Evolutionary conservation across 2,113 vertebrate genomes (phyloP).

Genomic region (Myotis davidii): DNA sequence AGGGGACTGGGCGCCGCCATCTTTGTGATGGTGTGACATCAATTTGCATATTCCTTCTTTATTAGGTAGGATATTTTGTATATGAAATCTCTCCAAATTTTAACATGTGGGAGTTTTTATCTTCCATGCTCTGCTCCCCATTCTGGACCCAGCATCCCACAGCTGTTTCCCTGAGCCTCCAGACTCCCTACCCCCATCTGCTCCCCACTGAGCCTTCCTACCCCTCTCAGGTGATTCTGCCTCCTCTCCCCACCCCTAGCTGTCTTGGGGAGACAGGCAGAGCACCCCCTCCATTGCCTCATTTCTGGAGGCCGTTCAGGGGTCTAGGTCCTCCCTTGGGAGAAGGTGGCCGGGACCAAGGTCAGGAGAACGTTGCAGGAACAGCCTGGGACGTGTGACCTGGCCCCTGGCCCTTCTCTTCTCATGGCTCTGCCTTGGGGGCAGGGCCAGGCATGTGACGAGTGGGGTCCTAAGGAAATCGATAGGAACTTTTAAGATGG

Average conservation of each 20-base stretch:
- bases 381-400: fast-evolving
- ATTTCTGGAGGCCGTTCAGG: fast-evolving
- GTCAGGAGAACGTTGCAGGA: fast-evolving
- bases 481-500: fast-evolving
- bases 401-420: not conserved
- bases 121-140: fast-evolving
- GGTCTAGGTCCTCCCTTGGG: not conserved
- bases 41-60: no score
- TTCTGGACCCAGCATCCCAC: not conserved
- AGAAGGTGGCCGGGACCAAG: fast-evolving
- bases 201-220: not conserved
- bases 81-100: no score
- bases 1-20: no score
- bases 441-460: fast-evolving
- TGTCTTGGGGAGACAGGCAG: fast-evolving
- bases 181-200: no score
- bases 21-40: no score
- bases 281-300: fast-evolving
- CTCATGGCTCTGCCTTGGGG: fast-evolving
- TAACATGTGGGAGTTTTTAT: no score
- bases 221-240: fast-evolving
- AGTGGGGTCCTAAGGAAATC: not conserved
- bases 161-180: not conserved
- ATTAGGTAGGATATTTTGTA: no score
- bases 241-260: not conserved